Conservation (phyloP, 2,113 vertebrate species). For the Labrus mixtus region DNA sequence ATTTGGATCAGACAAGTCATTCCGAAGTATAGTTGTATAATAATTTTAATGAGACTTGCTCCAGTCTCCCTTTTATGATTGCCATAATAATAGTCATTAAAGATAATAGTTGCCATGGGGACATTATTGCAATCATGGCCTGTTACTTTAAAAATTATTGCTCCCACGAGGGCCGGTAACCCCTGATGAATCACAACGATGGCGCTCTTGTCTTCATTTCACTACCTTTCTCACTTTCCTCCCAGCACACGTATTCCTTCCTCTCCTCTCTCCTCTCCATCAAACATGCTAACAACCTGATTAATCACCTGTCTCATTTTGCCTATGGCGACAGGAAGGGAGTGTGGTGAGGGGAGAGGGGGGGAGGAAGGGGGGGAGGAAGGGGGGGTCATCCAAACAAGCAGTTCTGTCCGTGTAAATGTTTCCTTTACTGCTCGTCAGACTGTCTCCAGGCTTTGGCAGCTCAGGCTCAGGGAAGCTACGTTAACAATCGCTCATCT, state of each 20-base stretch:
- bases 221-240: constrained; percentile 54
- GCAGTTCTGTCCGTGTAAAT: constrained; percentile 68
- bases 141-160: constrained; percentile 75
- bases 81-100: constrained; percentile 73
- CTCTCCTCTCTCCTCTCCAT: constrained; percentile 62
- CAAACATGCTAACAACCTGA: constrained; percentile 79
- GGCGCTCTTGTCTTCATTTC: constrained; percentile 50
- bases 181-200: constrained; percentile 63
- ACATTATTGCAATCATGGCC: constrained; percentile 75
- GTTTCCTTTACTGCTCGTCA: constrained; percentile 75
- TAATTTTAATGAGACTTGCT: constrained; percentile 58
- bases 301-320: constrained; percentile 73
- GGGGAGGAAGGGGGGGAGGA: too few species aligned
- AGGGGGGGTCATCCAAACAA: constrained; percentile 75
- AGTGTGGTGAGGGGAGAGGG: neutral
- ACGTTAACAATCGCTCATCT: constrained; percentile 70
- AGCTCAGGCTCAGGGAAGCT: constrained; percentile 52
- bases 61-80: constrained; percentile 64
- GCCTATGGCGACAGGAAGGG: constrained; percentile 57
- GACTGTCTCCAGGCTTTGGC: constrained; percentile 56
- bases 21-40: constrained; percentile 4
- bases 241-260: constrained; percentile 26
- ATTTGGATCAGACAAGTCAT: neutral
- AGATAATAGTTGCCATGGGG: constrained; percentile 75
- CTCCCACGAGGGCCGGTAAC: constrained; percentile 66